Base-by-base conservation (phyloP, 2,113 vertebrate species). In the Eolophus roseicapilla region DNA sequence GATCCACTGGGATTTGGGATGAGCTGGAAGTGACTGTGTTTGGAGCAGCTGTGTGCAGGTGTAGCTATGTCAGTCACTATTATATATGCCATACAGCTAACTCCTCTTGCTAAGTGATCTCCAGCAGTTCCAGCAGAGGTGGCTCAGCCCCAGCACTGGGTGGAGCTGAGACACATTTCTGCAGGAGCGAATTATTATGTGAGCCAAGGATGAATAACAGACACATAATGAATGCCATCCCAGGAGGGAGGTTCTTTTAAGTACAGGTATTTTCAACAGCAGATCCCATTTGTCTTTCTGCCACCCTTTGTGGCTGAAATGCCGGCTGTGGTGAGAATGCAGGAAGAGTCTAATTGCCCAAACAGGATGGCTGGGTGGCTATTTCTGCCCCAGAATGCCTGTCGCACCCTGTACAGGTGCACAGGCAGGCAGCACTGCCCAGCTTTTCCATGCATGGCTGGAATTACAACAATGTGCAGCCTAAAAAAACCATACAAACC, bases 371-470 rank as follows among this genome's bases (percentile, higher is more conserved):
- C 82, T 75, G 4, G 25, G 81, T 91, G 71, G 27, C 94, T 97
- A 94, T 94, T 97, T 96, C 90, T 95, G 96, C 81, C 73, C 82
- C 80, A 16, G 62, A 73, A 74, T 70, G 86, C 78, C 85, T 86
- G 96, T 91, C 88, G 95, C 95, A 82, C 95, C 97, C 95, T 33
- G 41, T 62, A 76, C 95, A 97, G 96, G 96, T 97, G 95, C 91
- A 93, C 16, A 1, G 50, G 63, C 62, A 79, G 78, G 79, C 88
- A 88, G 69, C 65, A 64, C 89, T 94, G 52, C 88, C 85, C 80
- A 82, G 77, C 64, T 94, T 59, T 63, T 78, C 21, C 77, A n/a
- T 39, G 53, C 18, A 0, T 6, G 47, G 70, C 46, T 74, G 68
- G 86, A 94, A 96, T 81, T 23, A 88, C 33, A 95, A 87, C 79